Evolutionary conservation across 2,113 vertebrate genomes (phyloP), one percentile per base, ranked within the genome.

Genomic region (Melanostigma gelatinosum): DNA sequence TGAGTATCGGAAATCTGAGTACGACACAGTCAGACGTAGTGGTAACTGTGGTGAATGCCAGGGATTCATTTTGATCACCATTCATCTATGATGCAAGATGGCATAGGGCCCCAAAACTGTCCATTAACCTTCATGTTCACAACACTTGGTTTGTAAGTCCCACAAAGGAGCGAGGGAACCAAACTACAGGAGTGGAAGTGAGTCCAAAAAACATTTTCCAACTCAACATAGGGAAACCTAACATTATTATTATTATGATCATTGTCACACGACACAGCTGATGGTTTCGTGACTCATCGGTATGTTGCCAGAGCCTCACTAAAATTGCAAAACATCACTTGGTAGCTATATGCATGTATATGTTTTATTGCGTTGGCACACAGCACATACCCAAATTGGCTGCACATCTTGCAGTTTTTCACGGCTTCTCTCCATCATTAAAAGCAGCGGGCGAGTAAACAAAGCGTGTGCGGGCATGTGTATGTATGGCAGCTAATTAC

Each of bases 391-490:
- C 34, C 29, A 65, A 52, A 84, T 44, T 72, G 57, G 80, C 71
- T 66, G 46, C 57, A 72, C 70, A 78, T 60, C 60, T 36, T 50
- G n/a, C 50, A 60, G 32, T 42, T 77, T 61, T 32, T 32, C 34
- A 20, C 24, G 0, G 36, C 60, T 46, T 9, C 22, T 22, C n/a
- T 42, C 9, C 46, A 42, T 65, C 62, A 77, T 83, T 67, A 82
- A 75, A 80, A 70, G 60, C 57, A 73, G 63, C 12, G 29, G 70
- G 75, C 75, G 32, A 72, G 71, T 32, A 71, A 75, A 80, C 42
- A 44, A 22, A 40, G 22, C 11, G 60, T 7, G 63, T 29, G 6
- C 22, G 46, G 18, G 24, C 24, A 24, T 18, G 65, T 46, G 24
- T 73, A 24, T 40, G 11, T 20, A 44, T 61, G 12, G 38, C 67